These are phyloP conservation scores for Oceanites oceanicus DNA, from an alignment of 2,113 vertebrate genomes.

Conservation along the genomic window DNA sequence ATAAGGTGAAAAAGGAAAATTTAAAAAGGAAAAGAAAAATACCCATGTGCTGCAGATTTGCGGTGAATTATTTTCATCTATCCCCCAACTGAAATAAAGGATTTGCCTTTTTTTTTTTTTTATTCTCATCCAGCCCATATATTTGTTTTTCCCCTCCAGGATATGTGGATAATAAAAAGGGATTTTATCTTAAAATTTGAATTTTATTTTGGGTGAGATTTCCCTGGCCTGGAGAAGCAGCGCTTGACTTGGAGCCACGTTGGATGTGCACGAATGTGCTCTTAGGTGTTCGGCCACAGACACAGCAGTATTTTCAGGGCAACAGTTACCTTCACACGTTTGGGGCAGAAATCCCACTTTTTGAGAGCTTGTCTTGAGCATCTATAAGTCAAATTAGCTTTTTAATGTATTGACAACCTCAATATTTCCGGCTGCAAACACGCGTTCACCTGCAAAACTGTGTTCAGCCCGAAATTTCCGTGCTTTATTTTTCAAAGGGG, in stretches of 20 bases:
- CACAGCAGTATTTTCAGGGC: not conserved
- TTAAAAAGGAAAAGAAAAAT: not conserved
- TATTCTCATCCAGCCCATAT: not conserved
- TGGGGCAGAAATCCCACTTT: not conserved
- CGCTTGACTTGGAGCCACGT: rapidly evolving
- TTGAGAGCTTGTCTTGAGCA: not conserved
- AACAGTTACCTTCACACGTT: rapidly evolving
- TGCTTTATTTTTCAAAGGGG: not conserved
- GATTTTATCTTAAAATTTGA: not conserved
- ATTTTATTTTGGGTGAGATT: not conserved
- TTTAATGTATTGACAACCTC: not conserved
- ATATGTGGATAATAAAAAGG: not conserved
- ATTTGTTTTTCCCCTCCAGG: not conserved
- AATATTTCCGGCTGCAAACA: no score
- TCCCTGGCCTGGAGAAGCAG: not conserved
- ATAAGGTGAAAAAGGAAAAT: rapidly evolving
- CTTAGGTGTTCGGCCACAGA: not conserved
- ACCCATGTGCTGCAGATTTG: not conserved
- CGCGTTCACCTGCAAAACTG: not conserved
- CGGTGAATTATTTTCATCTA: not conserved
- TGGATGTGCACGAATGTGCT: not conserved
- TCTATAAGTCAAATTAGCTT: rapidly evolving
- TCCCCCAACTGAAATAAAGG: not conserved
- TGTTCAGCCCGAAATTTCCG: not conserved
- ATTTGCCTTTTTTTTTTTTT: not conserved